A percentile compares a stretch with the other conserved stretches of the same genome.
These are phyloP conservation scores for Nestor notabilis DNA, from an alignment of 2,113 vertebrate genomes.

Conservation along the genomic window DNA sequence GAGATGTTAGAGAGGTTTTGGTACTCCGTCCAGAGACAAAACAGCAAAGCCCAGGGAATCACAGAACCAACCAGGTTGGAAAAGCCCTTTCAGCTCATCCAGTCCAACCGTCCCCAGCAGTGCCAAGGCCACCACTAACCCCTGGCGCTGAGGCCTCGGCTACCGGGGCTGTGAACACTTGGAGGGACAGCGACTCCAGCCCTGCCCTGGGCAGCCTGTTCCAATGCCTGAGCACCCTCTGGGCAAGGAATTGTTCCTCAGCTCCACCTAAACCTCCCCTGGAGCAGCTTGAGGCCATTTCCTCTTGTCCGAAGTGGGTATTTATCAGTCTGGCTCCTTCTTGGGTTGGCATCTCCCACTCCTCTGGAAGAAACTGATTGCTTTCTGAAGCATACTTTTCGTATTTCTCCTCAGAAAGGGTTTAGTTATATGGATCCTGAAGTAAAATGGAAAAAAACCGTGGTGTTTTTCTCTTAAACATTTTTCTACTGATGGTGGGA, in stretches of 20 bases:
- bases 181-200: not conserved
- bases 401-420: not conserved
- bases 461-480: not conserved
- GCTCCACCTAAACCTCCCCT: not conserved
- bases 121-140: not conserved
- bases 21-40: not conserved
- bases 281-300: not conserved
- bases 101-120: not conserved
- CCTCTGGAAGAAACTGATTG: not conserved
- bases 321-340: not conserved
- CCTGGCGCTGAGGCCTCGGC: not conserved
- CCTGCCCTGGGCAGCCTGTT: not conserved
- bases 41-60: not conserved
- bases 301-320: not conserved
- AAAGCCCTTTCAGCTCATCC: not conserved
- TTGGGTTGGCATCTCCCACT: not conserved
- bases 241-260: not conserved
- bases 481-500: not conserved
- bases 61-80: not conserved
- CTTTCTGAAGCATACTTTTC: not conserved
- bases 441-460: not conserved
- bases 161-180: not conserved
- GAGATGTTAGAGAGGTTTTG: not conserved
- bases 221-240: not conserved
- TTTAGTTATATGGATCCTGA: not conserved